A percentile compares a stretch with the other conserved stretches of the same genome.
Evolutionary conservation across 2,888 invertebrate species (phyloP).

Genomic region (Atrina japonica): DNA sequence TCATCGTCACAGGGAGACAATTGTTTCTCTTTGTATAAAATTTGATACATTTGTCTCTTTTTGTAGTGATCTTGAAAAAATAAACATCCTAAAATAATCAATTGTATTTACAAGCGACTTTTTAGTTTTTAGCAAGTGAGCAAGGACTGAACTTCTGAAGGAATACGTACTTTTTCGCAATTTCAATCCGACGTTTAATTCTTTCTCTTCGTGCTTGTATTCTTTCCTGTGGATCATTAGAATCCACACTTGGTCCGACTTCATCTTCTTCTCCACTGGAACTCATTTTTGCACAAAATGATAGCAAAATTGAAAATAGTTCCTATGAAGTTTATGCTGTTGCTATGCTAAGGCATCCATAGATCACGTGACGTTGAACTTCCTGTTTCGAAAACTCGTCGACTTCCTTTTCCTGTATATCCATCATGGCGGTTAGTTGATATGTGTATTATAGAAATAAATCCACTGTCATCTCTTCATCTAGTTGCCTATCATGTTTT

Average conservation of each 20-base stretch:
- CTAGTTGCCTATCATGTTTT: too few relatives aligned
- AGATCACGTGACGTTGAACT: constrained; percentile 43
- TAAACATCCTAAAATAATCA: too few relatives aligned
- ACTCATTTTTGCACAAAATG: constrained; percentile 65
- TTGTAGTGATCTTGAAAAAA: too few relatives aligned
- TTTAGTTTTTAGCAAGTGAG: too few relatives aligned
- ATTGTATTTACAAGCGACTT: too few relatives aligned
- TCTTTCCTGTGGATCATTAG: constrained; percentile 86
- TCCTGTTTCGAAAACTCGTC: constrained; percentile 29
- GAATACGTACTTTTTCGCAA: constrained; percentile 66
- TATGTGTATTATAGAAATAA: too few relatives aligned
- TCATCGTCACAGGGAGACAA: too few relatives aligned
- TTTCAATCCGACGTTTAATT: constrained; percentile 83
- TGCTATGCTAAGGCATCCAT: constrained; percentile 53
- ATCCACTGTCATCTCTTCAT: too few relatives aligned
- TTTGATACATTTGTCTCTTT: too few relatives aligned
- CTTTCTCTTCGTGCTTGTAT: constrained; percentile 87
- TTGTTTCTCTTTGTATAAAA: too few relatives aligned
- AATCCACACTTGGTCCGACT: constrained; percentile 81
- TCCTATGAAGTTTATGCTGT: constrained; percentile 39
- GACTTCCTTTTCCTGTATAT: constrained; percentile 68
- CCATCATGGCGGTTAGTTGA: constrained; percentile 74
- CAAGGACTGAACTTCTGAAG: too few relatives aligned
- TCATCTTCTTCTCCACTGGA: constrained; percentile 79
- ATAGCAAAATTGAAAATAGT: not conserved